Evolutionary conservation across 2,888 invertebrate species (phyloP), one percentile per base, ranked within the genome.

Genomic region (Ctena decussata): DNA sequence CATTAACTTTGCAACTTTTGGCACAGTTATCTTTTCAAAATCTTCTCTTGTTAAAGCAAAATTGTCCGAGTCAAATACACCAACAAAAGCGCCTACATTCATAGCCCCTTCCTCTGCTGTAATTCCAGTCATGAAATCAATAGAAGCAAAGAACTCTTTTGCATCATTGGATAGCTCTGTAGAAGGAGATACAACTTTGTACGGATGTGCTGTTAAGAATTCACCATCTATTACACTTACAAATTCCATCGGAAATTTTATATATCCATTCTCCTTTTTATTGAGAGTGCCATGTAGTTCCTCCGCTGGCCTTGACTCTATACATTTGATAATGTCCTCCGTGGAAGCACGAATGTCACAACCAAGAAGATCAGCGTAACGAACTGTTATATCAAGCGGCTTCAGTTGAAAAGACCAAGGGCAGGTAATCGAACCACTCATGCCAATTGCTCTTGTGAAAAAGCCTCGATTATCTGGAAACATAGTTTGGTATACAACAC

Each of bases 191-290:
- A 98, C 96, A 96, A 98, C 97, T 80, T 98, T 98, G 95, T 98
- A 97, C 0, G 98, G 98, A 96, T 98, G 97, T 94, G 98, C 97
- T 0, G 98, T 97, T 90, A 98, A 96, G 96, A 98, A 98, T 77
- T 97, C 97, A 1, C 98, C 98, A 94, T 98, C 98, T 75, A 98
- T 97, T 21, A 98, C 98, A 0, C 98, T 98, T 0, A 98, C 98
- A 5, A 98, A 98, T 0, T 98, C 98, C 94, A 98, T 46, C 2
- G 53, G 53, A 41, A 77, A 72, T 24, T 69, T 21, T 11, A 41
- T 27, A 6, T 44, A 39, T 21, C 72, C 78, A 1, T 79, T 41
- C 76, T 80, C 86, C 18, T 65, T 24, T n/a, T 35, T 65, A 35
- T 65, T 41, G 21, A 72, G 18, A 37, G 75, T 24, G 18, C 18